Conservation (phyloP, 2,113 vertebrate genomes). For the Dasyprocta punctata region DNA sequence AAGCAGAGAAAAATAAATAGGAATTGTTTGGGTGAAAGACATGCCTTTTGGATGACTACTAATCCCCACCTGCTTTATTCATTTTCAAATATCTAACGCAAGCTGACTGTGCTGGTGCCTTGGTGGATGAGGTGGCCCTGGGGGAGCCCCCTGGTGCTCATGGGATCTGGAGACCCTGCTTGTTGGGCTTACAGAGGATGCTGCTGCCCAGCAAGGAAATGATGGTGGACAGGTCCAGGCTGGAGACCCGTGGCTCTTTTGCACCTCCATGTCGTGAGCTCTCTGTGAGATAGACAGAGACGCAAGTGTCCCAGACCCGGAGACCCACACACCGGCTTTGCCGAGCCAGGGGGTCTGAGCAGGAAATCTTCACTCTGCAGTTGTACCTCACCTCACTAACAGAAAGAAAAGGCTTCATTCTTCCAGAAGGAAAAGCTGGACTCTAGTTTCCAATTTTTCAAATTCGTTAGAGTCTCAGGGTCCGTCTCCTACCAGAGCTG, state of each 20-base stretch:
- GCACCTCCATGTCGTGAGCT: rapidly evolving
- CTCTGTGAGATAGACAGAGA: background rate
- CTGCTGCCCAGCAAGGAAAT: background rate
- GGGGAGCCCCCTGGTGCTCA: rapidly evolving
- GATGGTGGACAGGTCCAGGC: background rate
- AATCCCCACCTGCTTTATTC: background rate
- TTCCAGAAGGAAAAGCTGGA: background rate
- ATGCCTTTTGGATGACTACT: background rate
- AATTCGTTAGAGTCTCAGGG: background rate
- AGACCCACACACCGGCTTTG: background rate
- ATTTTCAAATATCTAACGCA: rapidly evolving
- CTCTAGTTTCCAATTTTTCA: background rate
- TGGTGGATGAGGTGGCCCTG: rapidly evolving
- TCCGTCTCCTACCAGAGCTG: background rate
- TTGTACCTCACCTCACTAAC: too few relatives aligned
- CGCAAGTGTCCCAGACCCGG: background rate
- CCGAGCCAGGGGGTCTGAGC: background rate
- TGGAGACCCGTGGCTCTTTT: background rate
- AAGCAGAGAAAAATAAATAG: background rate
- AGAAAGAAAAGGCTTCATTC: background rate
- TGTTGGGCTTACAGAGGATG: background rate
- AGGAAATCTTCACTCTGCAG: background rate
- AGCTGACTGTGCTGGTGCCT: rapidly evolving
- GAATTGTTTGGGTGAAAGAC: background rate
- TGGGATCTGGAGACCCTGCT: rapidly evolving